Percentiles rank a stretch among this genome's conserved stretches.
phyloP scores from a whole-genome alignment of 2,797 vertebrate genomes.

The Sparidentex hasta region DNA sequence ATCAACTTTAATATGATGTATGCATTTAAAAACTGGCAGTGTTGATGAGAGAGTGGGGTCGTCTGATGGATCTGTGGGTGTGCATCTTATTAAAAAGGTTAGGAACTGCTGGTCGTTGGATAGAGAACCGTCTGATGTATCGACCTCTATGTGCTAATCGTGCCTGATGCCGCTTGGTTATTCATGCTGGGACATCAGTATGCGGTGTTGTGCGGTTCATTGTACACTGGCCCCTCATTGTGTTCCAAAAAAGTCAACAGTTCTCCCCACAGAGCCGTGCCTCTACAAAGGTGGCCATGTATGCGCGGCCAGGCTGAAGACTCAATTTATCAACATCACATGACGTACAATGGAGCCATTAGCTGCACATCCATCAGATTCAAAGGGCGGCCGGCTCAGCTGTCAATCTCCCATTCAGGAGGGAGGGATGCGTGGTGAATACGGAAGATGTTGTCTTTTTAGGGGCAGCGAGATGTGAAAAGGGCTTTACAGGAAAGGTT shows the following conservation, averaged over 20 bases:
- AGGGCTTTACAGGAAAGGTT: slow-evolving; percentile 44
- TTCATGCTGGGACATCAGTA: slow-evolving; percentile 70
- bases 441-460: slow-evolving; percentile 67
- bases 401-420: slow-evolving; percentile 73
- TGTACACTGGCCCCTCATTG: slow-evolving; percentile 36
- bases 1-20: too few species aligned
- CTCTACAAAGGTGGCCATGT: slow-evolving; percentile 58
- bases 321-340: slow-evolving; percentile 82
- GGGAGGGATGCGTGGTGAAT: slow-evolving; percentile 74
- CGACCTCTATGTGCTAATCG: neutral
- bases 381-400: slow-evolving; percentile 50
- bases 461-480: slow-evolving; percentile 51
- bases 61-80: too few species aligned
- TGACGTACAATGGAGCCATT: slow-evolving; percentile 71
- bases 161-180: slow-evolving; percentile 9
- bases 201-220: slow-evolving; percentile 55
- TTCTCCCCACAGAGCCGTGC: slow-evolving; percentile 19
- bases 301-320: slow-evolving; percentile 17
- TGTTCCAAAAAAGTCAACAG: slow-evolving; percentile 67
- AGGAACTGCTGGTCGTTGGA: too few species aligned
- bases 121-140: neutral
- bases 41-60: too few species aligned
- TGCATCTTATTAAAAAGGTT: too few species aligned
- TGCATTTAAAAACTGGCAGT: too few species aligned
- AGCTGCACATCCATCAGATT: slow-evolving; percentile 69